These are phyloP conservation scores for Myocastor coypus DNA, from an alignment of 2,113 vertebrate genomes.

Conservation along the genomic window DNA sequence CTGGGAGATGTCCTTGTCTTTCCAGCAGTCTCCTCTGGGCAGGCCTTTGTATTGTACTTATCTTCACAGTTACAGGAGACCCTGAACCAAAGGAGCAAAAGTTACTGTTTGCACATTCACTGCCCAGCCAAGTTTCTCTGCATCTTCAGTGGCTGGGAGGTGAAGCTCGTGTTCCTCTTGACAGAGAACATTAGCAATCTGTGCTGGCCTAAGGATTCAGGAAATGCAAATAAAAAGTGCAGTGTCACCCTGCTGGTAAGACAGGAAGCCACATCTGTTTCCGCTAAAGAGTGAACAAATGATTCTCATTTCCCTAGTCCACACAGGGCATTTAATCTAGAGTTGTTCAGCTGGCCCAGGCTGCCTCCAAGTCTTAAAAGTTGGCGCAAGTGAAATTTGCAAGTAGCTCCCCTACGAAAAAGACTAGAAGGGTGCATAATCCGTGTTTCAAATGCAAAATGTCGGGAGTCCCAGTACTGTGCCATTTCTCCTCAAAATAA, in stretches of 20 bases:
- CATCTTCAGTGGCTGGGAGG: rapidly evolving
- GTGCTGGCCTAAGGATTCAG: no score
- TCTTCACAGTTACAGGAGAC: neutral
- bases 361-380: constrained; percentile 52
- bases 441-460: constrained; percentile 74
- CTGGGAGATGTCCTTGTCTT: constrained; percentile 8
- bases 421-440: constrained; percentile 40
- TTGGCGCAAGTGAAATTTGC: constrained; percentile 56
- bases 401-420: constrained; percentile 21
- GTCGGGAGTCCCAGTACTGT: constrained; percentile 69
- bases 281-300: neutral
- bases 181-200: rapidly evolving
- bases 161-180: no score
- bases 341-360: neutral
- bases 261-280: neutral
- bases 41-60: neutral
- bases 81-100: neutral
- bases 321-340: neutral
- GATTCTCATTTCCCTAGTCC: neutral
- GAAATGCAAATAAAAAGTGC: constrained; percentile 43
- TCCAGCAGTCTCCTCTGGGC: neutral
- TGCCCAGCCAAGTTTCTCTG: rapidly evolving
- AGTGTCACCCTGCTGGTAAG: neutral
- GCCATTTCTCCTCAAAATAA: constrained; percentile 68
- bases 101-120: rapidly evolving